These are phyloP conservation scores for Philotrypesis tridentata DNA, from an alignment of 1,140 invertebrate genomes.

Conservation along the genomic window DNA sequence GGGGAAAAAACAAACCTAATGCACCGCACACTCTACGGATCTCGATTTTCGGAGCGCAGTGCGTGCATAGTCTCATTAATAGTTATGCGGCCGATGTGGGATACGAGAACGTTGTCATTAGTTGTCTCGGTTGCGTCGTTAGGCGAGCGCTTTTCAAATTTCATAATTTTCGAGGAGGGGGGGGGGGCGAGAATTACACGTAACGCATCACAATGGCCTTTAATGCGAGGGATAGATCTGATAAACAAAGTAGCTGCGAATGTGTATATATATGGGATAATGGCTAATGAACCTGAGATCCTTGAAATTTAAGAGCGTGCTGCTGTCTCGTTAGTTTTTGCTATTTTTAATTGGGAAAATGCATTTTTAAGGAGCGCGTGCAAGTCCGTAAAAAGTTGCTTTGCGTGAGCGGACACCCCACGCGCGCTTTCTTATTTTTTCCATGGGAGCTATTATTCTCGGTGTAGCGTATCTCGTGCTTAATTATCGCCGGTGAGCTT, in stretches of 20 bases:
- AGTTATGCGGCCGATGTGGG: too few relatives aligned
- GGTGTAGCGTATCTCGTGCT: not conserved
- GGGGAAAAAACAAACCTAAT: too few relatives aligned
- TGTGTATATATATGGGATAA: not conserved
- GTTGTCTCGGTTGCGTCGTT: not conserved
- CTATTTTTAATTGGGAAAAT: not conserved
- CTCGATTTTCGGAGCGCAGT: too few relatives aligned
- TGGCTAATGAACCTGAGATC: not conserved
- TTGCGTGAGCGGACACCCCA: not conserved
- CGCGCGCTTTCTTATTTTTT: not conserved
- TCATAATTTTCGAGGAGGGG: too few relatives aligned
- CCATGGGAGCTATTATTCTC: not conserved
- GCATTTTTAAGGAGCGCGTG: not conserved
- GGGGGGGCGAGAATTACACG: too few relatives aligned
- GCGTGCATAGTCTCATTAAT: too few relatives aligned
- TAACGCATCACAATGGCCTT: too few relatives aligned
- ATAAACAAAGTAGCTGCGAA: not conserved
- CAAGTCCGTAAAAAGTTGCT: not conserved
- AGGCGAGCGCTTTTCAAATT: not conserved
- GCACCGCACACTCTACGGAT: too few relatives aligned
- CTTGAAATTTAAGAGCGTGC: not conserved
- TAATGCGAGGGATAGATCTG: not conserved
- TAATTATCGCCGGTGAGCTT: not conserved
- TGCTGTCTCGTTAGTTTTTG: not conserved
- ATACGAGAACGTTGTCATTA: not conserved